phyloP scores from a whole-genome alignment of 2,113 vertebrate species.

The Glaucidium brasilianum region DNA sequence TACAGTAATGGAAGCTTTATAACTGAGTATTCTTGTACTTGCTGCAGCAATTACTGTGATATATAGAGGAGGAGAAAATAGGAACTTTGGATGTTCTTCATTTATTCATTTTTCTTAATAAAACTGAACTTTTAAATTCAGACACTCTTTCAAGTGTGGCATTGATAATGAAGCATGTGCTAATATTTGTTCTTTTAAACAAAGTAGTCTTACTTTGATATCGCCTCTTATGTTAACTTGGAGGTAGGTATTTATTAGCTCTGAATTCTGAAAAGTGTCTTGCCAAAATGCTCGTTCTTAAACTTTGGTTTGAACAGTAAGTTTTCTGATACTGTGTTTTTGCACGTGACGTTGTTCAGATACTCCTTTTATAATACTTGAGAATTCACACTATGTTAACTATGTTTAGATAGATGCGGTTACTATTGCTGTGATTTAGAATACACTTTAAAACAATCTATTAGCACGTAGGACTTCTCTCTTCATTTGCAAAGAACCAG shows the following conservation, averaged over 20 bases:
- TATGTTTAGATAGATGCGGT: not conserved
- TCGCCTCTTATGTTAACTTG: not conserved
- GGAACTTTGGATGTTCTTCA: not conserved
- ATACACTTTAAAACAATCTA: not conserved
- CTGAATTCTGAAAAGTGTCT: not conserved
- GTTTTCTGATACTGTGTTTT: not conserved
- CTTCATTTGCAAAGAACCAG: not conserved
- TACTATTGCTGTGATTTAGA: not conserved
- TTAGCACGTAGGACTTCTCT: not conserved
- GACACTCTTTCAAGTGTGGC: rapidly evolving
- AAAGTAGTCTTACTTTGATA: not conserved
- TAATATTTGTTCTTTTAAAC: not conserved
- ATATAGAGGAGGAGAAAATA: too few relatives aligned
- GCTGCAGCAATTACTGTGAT: not conserved
- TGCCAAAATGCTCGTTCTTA: not conserved
- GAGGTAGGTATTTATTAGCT: not conserved
- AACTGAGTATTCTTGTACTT: not conserved
- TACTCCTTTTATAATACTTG: not conserved
- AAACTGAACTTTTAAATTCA: not conserved
- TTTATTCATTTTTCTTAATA: not conserved
- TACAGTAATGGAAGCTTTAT: not conserved
- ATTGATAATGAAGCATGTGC: not conserved
- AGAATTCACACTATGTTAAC: not conserved
- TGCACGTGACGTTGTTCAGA: not conserved
- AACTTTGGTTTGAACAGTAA: not conserved